phyloP scores from a whole-genome alignment of 2,113 vertebrate genomes.

The Sphaerodactylus townsendi region DNA sequence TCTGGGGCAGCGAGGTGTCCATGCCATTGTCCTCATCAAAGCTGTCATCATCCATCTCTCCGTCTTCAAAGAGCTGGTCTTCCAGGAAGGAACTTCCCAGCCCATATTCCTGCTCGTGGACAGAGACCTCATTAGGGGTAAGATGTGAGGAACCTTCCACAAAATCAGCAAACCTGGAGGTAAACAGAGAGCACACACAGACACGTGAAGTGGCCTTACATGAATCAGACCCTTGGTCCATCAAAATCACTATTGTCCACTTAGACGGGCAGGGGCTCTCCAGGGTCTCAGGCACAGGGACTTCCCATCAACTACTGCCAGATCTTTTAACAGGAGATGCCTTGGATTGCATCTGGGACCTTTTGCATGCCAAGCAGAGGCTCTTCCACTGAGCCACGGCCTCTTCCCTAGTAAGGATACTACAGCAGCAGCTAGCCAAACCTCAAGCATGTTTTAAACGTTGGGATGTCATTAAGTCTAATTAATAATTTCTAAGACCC shows the following conservation, averaged over 20 bases:
- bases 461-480: neutral
- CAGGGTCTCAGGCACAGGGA: too few relatives aligned
- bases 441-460: neutral
- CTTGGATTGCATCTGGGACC: too few relatives aligned
- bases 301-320: too few relatives aligned
- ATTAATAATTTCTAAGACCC: neutral
- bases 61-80: constrained; percentile 82
- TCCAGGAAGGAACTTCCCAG: constrained; percentile 80
- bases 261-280: too few relatives aligned
- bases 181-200: neutral
- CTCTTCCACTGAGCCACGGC: too few relatives aligned
- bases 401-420: neutral
- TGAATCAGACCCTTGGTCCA: too few relatives aligned
- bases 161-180: constrained; percentile 92
- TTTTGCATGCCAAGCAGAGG: too few relatives aligned
- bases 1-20: neutral
- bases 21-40: neutral
- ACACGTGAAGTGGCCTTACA: too few relatives aligned
- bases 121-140: constrained; percentile 81
- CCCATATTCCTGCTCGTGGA: constrained; percentile 88
- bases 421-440: neutral
- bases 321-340: too few relatives aligned
- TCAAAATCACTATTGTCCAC: too few relatives aligned
- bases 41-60: constrained; percentile 58
- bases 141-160: constrained; percentile 88